Evolutionary conservation across 2,888 invertebrate genomes (phyloP).

Genomic region (Mamestra brassicae): DNA sequence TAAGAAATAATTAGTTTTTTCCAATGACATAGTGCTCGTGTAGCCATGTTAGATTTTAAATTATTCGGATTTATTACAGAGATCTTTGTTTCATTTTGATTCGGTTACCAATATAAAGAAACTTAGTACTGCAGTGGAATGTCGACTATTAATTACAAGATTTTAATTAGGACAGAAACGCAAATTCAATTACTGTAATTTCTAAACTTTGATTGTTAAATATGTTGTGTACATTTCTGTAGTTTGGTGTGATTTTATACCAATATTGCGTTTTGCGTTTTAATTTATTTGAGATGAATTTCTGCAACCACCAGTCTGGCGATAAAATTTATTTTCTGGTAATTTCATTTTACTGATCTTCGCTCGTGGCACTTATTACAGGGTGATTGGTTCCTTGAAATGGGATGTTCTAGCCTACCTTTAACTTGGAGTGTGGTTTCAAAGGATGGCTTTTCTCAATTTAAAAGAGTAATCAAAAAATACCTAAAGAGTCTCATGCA

Average conservation of each 20-base stretch:
- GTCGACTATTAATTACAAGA: constrained; percentile 1
- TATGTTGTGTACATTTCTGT: not conserved
- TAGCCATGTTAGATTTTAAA: constrained; percentile 21
- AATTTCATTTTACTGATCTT: not conserved
- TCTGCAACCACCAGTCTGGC: too few relatives aligned
- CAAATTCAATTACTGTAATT: constrained; percentile 11
- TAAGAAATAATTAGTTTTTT: constrained; percentile 63
- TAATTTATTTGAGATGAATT: not conserved
- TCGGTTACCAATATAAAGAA: not conserved
- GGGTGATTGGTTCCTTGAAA: too few relatives aligned
- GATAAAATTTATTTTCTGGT: not conserved
- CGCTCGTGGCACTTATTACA: not conserved
- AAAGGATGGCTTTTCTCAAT: too few relatives aligned
- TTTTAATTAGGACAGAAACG: constrained; percentile 11
- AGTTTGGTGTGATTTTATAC: not conserved
- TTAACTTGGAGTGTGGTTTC: too few relatives aligned
- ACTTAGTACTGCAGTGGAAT: not conserved
- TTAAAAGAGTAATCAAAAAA: too few relatives aligned
- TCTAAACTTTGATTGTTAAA: constrained; percentile 3
- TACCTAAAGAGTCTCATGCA: too few relatives aligned
- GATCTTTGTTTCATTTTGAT: not conserved
- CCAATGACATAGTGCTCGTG: constrained; percentile 18
- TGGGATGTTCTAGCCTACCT: too few relatives aligned
- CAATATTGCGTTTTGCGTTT: not conserved
- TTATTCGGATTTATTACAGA: constrained; percentile 12